A percentile compares a stretch with the other conserved stretches of the same genome.
These are phyloP conservation scores for Chaetorhynchus papuensis DNA, from an alignment of 2,113 vertebrate species.

Conservation along the genomic window DNA sequence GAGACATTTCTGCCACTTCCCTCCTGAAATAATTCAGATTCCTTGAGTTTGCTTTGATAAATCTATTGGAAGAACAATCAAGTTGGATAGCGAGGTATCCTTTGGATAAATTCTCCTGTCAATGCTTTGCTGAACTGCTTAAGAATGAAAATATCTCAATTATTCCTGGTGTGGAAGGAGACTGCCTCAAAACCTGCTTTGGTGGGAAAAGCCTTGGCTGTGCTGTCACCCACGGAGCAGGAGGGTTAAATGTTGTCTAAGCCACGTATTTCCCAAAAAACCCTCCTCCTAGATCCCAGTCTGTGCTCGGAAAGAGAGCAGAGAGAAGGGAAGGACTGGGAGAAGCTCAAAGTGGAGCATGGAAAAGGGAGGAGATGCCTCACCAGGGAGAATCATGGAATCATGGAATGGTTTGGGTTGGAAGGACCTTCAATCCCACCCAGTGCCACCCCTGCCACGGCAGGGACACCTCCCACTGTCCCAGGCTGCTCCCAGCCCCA, in stretches of 20 bases:
- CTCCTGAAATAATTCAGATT: not conserved
- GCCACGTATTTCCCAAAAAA: not conserved
- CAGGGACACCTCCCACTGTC: not conserved
- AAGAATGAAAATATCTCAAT: not conserved
- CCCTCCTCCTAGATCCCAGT: too few relatives aligned
- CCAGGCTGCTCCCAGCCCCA: not conserved
- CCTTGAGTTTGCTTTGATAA: not conserved
- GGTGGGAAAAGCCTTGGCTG: not conserved
- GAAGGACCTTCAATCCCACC: not conserved
- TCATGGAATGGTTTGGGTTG: rapidly evolving
- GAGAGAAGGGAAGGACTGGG: not conserved
- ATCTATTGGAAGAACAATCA: not conserved
- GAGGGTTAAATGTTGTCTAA: not conserved
- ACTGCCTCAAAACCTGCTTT: rapidly evolving
- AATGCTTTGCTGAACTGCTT: not conserved
- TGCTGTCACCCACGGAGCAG: rapidly evolving
- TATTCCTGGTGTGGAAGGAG: not conserved
- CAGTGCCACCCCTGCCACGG: rapidly evolving
- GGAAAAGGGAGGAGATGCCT: not conserved
- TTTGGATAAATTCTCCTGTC: not conserved
- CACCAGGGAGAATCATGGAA: not conserved
- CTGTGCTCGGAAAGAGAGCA: not conserved
- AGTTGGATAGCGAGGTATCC: not conserved
- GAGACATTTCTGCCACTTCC: not conserved
- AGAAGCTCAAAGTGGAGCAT: not conserved